These are phyloP conservation scores for Nesoenas mayeri DNA, from an alignment of 2,113 vertebrate genomes.

Conservation along the genomic window DNA sequence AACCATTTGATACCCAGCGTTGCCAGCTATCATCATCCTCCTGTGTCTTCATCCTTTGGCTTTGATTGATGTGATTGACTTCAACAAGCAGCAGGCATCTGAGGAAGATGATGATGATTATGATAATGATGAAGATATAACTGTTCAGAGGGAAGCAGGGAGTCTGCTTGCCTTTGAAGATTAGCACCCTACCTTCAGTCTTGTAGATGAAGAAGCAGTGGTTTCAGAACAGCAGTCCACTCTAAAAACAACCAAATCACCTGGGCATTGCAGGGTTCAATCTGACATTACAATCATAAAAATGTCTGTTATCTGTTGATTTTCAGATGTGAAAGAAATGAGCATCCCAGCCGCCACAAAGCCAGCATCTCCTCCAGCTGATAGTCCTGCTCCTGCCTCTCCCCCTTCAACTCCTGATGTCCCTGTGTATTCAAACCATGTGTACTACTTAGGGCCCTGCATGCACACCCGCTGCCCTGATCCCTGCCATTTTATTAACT, in stretches of 20 bases:
- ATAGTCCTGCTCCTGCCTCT: background rate
- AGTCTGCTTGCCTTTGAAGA: background rate
- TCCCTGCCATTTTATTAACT: background rate
- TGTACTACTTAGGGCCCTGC: background rate
- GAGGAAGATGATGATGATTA: background rate
- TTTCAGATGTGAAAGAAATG: background rate
- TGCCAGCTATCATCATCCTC: background rate
- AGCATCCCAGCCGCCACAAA: background rate
- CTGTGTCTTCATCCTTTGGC: background rate
- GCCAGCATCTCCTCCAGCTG: background rate
- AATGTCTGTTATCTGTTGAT: background rate
- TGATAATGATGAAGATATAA: background rate
- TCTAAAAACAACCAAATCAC: background rate
- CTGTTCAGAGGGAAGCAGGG: background rate
- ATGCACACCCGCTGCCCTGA: fast-evolving
- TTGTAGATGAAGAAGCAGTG: background rate
- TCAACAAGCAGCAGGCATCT: background rate
- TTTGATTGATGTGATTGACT: background rate
- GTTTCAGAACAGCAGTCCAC: background rate
- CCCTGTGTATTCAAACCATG: background rate
- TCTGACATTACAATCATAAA: background rate
- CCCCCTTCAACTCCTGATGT: background rate
- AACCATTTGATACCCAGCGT: background rate
- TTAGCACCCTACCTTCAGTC: background rate
- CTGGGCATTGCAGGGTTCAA: background rate